Evolutionary conservation across 2,888 invertebrate species (phyloP).

Genomic region (Catocala nupta): DNA sequence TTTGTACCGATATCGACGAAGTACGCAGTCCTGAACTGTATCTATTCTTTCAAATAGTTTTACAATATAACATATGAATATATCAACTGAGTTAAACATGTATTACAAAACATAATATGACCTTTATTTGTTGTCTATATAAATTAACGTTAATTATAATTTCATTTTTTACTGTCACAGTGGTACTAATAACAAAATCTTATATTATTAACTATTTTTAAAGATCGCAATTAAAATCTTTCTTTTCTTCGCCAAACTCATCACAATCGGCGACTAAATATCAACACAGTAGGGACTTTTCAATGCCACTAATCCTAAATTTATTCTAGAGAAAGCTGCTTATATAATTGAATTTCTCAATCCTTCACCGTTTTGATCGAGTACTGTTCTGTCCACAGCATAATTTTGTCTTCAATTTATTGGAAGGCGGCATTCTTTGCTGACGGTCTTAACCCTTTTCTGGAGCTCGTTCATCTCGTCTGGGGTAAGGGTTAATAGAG

Average conservation of each 20-base stretch:
- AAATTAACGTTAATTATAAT: no score
- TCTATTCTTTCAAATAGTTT: conserved; percentile 36
- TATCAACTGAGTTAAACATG: background rate
- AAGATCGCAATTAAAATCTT: no score
- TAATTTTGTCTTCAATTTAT: conserved; percentile 27
- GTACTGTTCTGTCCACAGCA: conserved; percentile 16
- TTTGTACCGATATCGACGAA: conserved; percentile 70
- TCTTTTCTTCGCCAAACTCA: background rate
- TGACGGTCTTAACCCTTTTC: conserved; percentile 24
- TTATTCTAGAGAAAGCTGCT: conserved; percentile 15
- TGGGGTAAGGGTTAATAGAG: conserved; percentile 27
- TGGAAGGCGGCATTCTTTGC: conserved; percentile 22
- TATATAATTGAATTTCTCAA: conserved; percentile 18
- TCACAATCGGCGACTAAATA: conserved; percentile 1
- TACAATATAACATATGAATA: conserved; percentile 17
- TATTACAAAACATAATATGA: no score
- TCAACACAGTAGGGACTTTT: conserved; percentile 4
- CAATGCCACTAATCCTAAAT: conserved; percentile 11
- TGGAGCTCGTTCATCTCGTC: conserved; percentile 24
- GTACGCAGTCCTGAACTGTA: conserved; percentile 49
- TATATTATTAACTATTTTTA: no score
- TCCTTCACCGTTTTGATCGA: conserved; percentile 19
- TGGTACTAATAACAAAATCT: no score
- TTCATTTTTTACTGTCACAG: no score
- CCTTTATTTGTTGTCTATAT: no score